A percentile compares a stretch with the other conserved stretches of the same genome.
These are phyloP conservation scores for Neostethus bicornis DNA, from an alignment of 2,797 vertebrate species.

Conservation along the genomic window DNA sequence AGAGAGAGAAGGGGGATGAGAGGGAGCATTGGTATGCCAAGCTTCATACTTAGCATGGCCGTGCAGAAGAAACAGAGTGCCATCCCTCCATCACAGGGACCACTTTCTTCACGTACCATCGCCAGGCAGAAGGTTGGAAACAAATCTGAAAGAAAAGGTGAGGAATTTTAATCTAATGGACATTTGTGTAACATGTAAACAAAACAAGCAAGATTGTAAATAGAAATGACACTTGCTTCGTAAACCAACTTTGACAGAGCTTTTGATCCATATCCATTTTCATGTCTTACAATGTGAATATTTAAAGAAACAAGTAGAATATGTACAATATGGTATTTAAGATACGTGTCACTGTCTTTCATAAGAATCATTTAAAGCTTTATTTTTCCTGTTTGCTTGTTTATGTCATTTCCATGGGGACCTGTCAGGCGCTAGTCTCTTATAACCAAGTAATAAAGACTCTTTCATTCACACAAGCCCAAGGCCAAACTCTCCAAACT, in stretches of 20 bases:
- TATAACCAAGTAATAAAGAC: conserved; percentile 47
- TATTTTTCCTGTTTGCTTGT: conserved; percentile 14
- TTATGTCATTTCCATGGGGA: conserved; percentile 30
- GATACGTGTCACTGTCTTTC: no score
- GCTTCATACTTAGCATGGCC: conserved; percentile 71
- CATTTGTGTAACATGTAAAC: neutral
- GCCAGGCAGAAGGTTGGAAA: conserved; percentile 48
- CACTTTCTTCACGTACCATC: conserved; percentile 50
- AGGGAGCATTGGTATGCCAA: conserved; percentile 59
- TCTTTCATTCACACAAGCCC: conserved; percentile 56
- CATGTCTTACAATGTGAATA: no score
- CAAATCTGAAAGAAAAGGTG: conserved; percentile 47
- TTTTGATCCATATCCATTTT: no score
- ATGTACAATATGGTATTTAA: no score
- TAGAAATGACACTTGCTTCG: conserved; percentile 1
- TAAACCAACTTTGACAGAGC: conserved; percentile 4
- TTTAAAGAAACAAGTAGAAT: no score
- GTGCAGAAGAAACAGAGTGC: conserved; percentile 68
- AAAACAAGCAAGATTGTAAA: conserved; percentile 8
- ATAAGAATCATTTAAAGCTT: neutral
- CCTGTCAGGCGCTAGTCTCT: conserved; percentile 62
- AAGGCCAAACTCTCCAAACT: conserved; percentile 33
- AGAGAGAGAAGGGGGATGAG: conserved; percentile 31
- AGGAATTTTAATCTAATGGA: conserved; percentile 10
- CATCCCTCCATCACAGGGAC: conserved; percentile 67